Evolutionary conservation across 2,113 vertebrate genomes (phyloP).

Genomic region (Brienomyrus brachyistius): DNA sequence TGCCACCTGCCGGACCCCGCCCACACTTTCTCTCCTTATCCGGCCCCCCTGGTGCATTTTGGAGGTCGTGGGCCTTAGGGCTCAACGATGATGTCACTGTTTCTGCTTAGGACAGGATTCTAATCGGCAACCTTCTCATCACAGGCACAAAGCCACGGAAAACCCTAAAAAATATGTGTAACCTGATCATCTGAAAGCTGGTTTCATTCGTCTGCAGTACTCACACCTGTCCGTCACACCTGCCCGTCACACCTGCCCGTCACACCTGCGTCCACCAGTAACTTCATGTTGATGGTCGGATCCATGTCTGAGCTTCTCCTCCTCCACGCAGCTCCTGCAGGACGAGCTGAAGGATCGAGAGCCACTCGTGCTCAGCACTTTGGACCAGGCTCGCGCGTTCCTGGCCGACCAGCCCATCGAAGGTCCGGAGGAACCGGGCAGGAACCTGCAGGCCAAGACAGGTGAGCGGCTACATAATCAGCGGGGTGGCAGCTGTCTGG

Average conservation of each 20-base stretch:
- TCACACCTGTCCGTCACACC: conserved; percentile 5
- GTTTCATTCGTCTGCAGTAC: not conserved
- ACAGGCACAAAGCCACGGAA: not conserved
- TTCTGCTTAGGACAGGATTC: not conserved
- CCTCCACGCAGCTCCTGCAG: conserved; percentile 64
- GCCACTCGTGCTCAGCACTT: conserved; percentile 69
- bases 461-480: conserved; percentile 52
- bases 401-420: conserved; percentile 94
- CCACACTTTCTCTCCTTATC: not conserved
- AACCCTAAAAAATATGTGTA: not conserved
- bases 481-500: not conserved
- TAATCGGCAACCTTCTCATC: not conserved
- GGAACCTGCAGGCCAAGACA: conserved; percentile 75
- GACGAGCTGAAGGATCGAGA: conserved; percentile 86
- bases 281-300: conserved; percentile 12
- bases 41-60: not conserved
- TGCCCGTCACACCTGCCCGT: not conserved
- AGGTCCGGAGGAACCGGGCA: conserved; percentile 86
- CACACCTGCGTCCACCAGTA: not conserved
- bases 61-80: not conserved
- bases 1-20: not conserved
- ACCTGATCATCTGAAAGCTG: not conserved
- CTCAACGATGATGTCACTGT: not conserved
- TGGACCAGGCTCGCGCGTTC: conserved; percentile 88
- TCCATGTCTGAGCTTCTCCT: conserved; percentile 13